phyloP scores from a whole-genome alignment of 2,888 invertebrate genomes.

The Eupithecia subumbrata region DNA sequence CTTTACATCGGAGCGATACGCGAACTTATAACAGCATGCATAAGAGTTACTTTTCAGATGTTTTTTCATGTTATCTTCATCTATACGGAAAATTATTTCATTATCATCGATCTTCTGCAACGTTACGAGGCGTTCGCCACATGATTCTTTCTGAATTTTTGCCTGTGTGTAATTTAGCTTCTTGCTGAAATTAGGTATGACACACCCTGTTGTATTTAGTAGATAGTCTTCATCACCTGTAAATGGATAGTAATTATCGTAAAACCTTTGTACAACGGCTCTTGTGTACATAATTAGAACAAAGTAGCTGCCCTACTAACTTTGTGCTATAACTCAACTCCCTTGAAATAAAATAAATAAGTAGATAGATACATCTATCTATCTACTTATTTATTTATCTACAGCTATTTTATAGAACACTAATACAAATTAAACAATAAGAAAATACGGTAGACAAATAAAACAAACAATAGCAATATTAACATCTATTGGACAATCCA shows the following conservation, averaged over 20 bases:
- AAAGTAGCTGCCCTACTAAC: background rate
- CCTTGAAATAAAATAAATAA: too few relatives aligned
- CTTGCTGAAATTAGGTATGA: constrained; percentile 62
- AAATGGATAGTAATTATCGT: constrained; percentile 15
- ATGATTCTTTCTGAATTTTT: constrained; percentile 41
- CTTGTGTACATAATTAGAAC: background rate
- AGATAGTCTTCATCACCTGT: constrained; percentile 50
- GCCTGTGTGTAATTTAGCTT: constrained; percentile 49
- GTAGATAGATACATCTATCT: too few relatives aligned
- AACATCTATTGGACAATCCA: too few relatives aligned
- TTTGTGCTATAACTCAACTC: background rate
- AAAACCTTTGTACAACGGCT: background rate
- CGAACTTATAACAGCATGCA: constrained; percentile 61
- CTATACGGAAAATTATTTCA: constrained; percentile 53
- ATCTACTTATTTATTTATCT: too few relatives aligned
- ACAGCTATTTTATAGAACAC: too few relatives aligned
- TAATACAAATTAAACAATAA: too few relatives aligned
- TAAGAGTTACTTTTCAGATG: constrained; percentile 42
- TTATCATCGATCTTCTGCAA: constrained; percentile 48
- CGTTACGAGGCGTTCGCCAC: constrained; percentile 57
- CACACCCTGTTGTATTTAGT: constrained; percentile 63
- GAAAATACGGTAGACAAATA: too few relatives aligned
- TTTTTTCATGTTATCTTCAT: constrained; percentile 47
- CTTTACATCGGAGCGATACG: constrained; percentile 43
- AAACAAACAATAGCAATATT: too few relatives aligned